Percentiles rank a stretch among this genome's conserved stretches.
phyloP scores from a whole-genome alignment of 2,888 invertebrate genomes.

The Clusia tigrina region DNA sequence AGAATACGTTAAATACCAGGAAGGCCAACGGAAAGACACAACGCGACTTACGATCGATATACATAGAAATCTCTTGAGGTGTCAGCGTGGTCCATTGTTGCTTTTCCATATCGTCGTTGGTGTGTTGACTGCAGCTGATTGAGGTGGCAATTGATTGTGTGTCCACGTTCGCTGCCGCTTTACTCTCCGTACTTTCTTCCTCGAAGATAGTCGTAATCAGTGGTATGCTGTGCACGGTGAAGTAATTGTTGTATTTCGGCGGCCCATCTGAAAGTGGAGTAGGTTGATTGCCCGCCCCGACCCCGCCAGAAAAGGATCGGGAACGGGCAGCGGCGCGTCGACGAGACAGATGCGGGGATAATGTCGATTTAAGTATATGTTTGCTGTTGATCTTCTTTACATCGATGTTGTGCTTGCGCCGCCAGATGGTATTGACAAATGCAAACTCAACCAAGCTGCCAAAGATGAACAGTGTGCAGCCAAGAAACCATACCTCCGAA shows the following conservation, averaged over 20 bases:
- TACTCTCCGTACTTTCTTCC: slow-evolving; percentile 17
- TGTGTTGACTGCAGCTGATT: slow-evolving; percentile 34
- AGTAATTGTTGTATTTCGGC: slow-evolving; percentile 74
- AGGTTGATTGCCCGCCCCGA: background rate
- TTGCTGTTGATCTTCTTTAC: slow-evolving; percentile 72
- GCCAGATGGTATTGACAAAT: slow-evolving; percentile 88
- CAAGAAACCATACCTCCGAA: slow-evolving; percentile 89
- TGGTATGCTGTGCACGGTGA: slow-evolving; percentile 71
- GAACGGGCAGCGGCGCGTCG: slow-evolving; percentile 79
- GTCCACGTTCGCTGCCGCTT: slow-evolving; percentile 21
- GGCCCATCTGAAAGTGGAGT: slow-evolving; percentile 51
- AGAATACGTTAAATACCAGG: slow-evolving; percentile 79
- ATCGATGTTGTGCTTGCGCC: slow-evolving; percentile 71
- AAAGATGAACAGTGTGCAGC: slow-evolving; percentile 84
- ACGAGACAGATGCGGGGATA: slow-evolving; percentile 79
- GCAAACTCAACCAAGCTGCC: slow-evolving; percentile 87
- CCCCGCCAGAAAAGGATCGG: slow-evolving; percentile 71
- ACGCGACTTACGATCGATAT: slow-evolving; percentile 81
- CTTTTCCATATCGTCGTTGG: slow-evolving; percentile 13
- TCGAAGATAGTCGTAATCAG: slow-evolving; percentile 46
- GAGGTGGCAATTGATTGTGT: no score
- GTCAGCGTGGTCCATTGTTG: slow-evolving; percentile 80
- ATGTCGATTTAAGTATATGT: slow-evolving; percentile 82
- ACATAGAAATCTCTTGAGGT: slow-evolving; percentile 86
- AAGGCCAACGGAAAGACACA: slow-evolving; percentile 81